Conservation (phyloP, 2,888 invertebrate species). For the Cryptosula pallasiana region DNA sequence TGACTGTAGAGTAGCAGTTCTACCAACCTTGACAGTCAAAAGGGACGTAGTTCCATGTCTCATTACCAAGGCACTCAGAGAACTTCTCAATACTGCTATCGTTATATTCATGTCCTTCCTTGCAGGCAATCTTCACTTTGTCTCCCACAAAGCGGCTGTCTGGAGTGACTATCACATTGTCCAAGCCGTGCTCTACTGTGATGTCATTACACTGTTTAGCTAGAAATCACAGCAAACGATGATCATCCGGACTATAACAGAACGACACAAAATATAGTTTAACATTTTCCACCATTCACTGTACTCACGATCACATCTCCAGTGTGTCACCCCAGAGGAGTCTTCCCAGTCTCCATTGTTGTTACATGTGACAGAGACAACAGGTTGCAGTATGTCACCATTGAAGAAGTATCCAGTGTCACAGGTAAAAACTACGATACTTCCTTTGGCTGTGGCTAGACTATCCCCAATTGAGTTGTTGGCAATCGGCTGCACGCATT, state of each 20-base stretch:
- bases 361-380: neutral
- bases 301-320: neutral
- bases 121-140: neutral
- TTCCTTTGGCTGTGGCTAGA: neutral
- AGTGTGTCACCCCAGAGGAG: neutral
- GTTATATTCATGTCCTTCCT: neutral
- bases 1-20: no score
- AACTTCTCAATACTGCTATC: constrained; percentile 3
- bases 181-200: neutral
- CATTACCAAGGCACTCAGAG: neutral
- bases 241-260: no score
- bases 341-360: neutral
- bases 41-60: neutral
- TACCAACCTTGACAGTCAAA: neutral
- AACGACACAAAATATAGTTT: no score
- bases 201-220: neutral
- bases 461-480: neutral
- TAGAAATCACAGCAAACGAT: neutral
- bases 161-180: neutral
- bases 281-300: no score
- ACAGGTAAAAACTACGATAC: neutral
- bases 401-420: neutral
- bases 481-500: neutral
- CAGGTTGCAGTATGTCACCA: neutral
- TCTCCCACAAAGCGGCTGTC: neutral